Base-by-base conservation (phyloP, 1,140 invertebrate genomes). In the Penaeus indicus region DNA sequence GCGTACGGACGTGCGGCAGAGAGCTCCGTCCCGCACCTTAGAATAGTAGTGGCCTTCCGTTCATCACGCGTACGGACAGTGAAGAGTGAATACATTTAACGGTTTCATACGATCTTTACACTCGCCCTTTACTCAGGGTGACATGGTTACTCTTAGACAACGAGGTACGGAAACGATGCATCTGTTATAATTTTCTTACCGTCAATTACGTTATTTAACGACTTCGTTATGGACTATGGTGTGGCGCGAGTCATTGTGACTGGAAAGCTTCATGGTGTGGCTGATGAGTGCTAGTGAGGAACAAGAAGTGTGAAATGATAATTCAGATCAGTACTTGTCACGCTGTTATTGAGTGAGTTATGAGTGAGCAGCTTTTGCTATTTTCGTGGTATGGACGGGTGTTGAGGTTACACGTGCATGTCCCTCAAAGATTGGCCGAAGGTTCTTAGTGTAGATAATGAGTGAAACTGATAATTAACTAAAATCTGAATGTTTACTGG, bases 121-220 rank as follows among this genome's bases (percentile, higher is more conserved):
- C 0, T 18, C 75, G 75, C 47, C 75, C 75, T 42, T 47, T 18
- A 78, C 75, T 25, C 22, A 8, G 22, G 38, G 61, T 13, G 54
- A 16, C 25, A 86, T 86, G 84, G 84, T 86, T 77, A 63, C 84
- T 18, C 75, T 86, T 27, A 60, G 84, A 62, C 60, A 86, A 42
- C 79, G 84, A 86, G 84, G 84, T 86, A 79, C 62, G 75, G 32
- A 54, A 54, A 54, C 8, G 54, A 54, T 11, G 54, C 54, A 54
- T 13, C 54, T 54, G 54, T 54, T 5, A 7, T 16, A 54, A 1
- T 11, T 54, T 54, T 54, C 54, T 54, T 54, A 42, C 0, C 38
- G 54, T 54, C 2, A 54, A 16, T 54, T 2, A 2, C 1, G 54
- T 13, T 13, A n/a, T 1, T 54, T 54, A 54, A 54, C 54, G 54